Percentiles rank a stretch among this genome's conserved stretches.
These are phyloP conservation scores for Raja brachyura DNA, from an alignment of 2,113 vertebrate genomes.

Conservation along the genomic window DNA sequence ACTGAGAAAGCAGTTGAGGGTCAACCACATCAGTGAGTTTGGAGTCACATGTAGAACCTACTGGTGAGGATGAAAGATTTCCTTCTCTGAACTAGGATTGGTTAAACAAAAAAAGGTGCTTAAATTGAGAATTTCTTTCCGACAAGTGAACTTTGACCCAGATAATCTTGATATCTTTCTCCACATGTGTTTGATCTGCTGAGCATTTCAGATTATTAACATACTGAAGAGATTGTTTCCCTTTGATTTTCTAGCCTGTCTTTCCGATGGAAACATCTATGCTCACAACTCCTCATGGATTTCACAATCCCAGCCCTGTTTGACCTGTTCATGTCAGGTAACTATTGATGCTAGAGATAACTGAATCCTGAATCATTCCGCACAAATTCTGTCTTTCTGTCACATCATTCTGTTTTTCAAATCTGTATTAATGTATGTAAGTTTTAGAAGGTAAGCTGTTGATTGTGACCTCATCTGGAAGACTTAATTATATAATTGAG, in stretches of 20 bases:
- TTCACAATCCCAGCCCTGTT: not conserved
- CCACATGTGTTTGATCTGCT: not conserved
- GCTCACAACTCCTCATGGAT: not conserved
- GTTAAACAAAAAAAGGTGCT: not conserved
- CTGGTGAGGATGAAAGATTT: too few relatives aligned
- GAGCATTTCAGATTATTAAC: not conserved
- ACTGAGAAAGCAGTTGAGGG: too few relatives aligned
- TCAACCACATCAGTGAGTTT: too few relatives aligned
- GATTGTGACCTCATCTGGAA: not conserved
- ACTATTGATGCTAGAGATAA: not conserved
- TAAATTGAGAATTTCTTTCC: not conserved
- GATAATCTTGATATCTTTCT: not conserved
- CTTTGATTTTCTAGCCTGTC: slow-evolving; percentile 20
- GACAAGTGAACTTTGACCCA: not conserved
- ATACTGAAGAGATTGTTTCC: not conserved
- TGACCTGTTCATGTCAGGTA: slow-evolving; percentile 21
- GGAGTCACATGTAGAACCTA: too few relatives aligned
- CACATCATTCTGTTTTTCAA: not conserved
- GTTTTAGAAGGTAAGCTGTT: not conserved
- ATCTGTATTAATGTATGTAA: not conserved
- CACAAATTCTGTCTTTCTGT: not conserved
- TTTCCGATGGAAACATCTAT: slow-evolving; percentile 4
- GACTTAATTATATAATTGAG: not conserved
- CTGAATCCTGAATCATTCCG: not conserved
- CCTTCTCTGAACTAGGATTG: too few relatives aligned